These are phyloP conservation scores for Sinella curviseta DNA, from an alignment of 1,140 invertebrate genomes.

Conservation along the genomic window DNA sequence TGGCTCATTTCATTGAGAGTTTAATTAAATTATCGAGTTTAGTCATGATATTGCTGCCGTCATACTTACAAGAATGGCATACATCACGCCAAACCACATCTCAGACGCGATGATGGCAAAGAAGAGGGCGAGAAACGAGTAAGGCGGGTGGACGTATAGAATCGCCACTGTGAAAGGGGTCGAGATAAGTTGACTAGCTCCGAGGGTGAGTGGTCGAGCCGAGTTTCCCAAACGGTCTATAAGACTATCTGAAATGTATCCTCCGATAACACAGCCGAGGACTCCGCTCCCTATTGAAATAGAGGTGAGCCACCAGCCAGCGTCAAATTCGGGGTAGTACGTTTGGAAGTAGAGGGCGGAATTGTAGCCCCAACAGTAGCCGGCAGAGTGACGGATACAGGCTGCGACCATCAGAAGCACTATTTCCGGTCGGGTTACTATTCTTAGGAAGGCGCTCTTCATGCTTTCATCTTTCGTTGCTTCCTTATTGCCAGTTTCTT, in stretches of 20 bases:
- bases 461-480: not conserved
- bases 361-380: constrained; percentile 85
- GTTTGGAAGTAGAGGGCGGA: constrained; percentile 81
- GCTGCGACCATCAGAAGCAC: constrained; percentile 80
- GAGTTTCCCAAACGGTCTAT: constrained; percentile 82
- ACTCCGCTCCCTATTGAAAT: constrained; percentile 84
- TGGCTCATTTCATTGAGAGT: too few species aligned
- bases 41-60: too few species aligned
- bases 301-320: constrained; percentile 81
- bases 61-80: constrained; percentile 83
- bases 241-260: constrained; percentile 83
- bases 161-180: constrained; percentile 87
- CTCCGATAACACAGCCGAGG: constrained; percentile 79
- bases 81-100: constrained; percentile 90
- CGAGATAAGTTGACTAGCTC: constrained; percentile 75
- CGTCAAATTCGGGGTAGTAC: constrained; percentile 81
- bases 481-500: too few species aligned
- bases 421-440: constrained; percentile 71
- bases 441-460: constrained; percentile 2
- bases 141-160: constrained; percentile 76
- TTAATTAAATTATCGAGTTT: too few species aligned
- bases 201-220: constrained; percentile 78
- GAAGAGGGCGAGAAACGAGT: constrained; percentile 81
- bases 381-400: constrained; percentile 85
- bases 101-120: constrained; percentile 78